Percentiles rank a stretch among this genome's conserved stretches.
Evolutionary conservation across 2,797 vertebrate species (phyloP).

Genomic region (Clarias platycephalus): DNA sequence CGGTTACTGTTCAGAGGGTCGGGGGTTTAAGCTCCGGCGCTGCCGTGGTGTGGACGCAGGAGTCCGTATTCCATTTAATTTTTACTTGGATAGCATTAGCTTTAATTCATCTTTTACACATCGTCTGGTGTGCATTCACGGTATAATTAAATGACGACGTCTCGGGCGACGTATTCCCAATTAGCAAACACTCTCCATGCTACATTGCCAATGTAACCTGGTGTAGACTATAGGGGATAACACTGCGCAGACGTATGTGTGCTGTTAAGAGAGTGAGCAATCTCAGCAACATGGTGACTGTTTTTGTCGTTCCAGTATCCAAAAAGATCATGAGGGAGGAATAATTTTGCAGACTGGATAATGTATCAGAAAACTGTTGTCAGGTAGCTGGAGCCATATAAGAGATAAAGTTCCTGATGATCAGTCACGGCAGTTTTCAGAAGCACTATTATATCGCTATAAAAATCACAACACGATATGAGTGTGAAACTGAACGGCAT

Average conservation of each 20-base stretch:
- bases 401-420: neutral
- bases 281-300: conserved; percentile 1
- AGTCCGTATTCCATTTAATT: too few species aligned
- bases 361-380: neutral
- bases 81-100: too few species aligned
- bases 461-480: neutral
- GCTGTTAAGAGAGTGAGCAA: neutral
- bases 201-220: too few species aligned
- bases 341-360: conserved; percentile 5
- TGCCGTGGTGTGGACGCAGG: too few species aligned
- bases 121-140: too few species aligned
- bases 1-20: too few species aligned
- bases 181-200: too few species aligned
- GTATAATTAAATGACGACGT: neutral
- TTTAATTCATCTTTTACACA: too few species aligned
- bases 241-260: too few species aligned
- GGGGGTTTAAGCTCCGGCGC: too few species aligned
- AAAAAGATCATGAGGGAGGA: neutral
- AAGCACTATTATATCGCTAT: neutral
- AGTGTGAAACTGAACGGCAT: neutral
- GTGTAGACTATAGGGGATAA: too few species aligned
- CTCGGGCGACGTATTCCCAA: too few species aligned
- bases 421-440: neutral
- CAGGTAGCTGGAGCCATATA: conserved; percentile 11
- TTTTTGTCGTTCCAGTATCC: neutral